Base-by-base conservation (phyloP, 2,888 invertebrate species). In the Opisthograptis luteolata region DNA sequence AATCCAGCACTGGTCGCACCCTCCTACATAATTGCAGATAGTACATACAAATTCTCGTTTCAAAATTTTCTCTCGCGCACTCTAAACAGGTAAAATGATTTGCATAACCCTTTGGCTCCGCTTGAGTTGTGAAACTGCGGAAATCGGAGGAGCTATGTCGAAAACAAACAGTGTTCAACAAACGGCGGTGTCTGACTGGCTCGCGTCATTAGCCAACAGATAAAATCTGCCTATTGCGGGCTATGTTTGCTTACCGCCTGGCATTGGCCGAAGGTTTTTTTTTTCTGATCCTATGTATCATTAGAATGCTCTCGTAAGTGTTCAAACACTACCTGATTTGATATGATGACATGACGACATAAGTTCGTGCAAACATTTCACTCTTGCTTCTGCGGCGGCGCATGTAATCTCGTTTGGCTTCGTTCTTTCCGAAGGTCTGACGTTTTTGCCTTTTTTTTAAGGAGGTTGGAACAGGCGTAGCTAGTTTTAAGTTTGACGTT, bases 91-190 rank as follows among this genome's bases (percentile, higher is more conserved):
- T 52, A 36, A 55, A 49, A 51, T 35, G 51, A 30, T 46, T 60
- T 57, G 48, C 55, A 48, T 45, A 57, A 57, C 27, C 27, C 32
- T 49, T 39, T 50, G 14, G 28, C 4, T 19, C 15, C 13, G 27
- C 30, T 30, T n/a, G 27, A 20, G 31, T 25, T 20, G 53, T 40
- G 53, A 58, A 58, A 61, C 54, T 61, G 56, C 55, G 57, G 57
- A 58, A 54, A 54, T 55, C 32, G 28, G 44, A 42, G 48, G 14
- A 39, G 46, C 43, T 44, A 45, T 53, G 56, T 32, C 41, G 42
- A 45, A 50, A 49, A 53, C 55, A 57, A 55, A 55, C 53, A 48
- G 25, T 17, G 43, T 46, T 52, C 53, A 48, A 55, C 54, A 51
- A 54, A 55, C 54, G 32, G n/a, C 7, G 41, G n/a, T 20, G 25